phyloP scores from a whole-genome alignment of 2,888 invertebrate genomes.

The Baronia brevicornis region DNA sequence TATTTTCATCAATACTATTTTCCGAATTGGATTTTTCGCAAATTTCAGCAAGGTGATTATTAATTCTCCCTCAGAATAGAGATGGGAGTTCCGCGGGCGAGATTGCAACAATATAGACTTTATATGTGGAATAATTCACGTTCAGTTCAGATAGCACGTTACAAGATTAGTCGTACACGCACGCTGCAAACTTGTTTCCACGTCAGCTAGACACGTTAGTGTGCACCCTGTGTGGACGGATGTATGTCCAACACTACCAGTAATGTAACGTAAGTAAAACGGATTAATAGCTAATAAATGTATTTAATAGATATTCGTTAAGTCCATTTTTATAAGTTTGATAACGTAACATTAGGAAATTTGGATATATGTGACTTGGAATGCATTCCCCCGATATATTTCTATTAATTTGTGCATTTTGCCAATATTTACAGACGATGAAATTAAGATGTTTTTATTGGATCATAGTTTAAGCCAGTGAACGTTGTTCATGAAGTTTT shows the following conservation, averaged over 20 bases:
- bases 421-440: constrained; percentile 32
- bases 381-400: constrained; percentile 63
- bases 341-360: constrained; percentile 33
- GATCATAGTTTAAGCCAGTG: constrained; percentile 15
- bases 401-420: constrained; percentile 54
- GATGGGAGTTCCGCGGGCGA: too few species aligned
- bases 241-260: constrained; percentile 27
- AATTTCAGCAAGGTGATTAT: too few species aligned
- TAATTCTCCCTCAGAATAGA: too few species aligned
- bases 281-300: constrained; percentile 30
- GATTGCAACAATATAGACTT: too few species aligned
- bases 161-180: constrained; percentile 34
- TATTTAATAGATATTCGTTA: constrained; percentile 47
- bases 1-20: too few species aligned
- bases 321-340: constrained; percentile 60
- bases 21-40: too few species aligned
- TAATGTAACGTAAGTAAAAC: constrained; percentile 33
- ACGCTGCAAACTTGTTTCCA: constrained; percentile 38
- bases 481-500: constrained; percentile 19
- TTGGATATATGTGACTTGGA: constrained; percentile 39
- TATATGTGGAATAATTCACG: too few species aligned
- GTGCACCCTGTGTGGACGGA: constrained; percentile 30
- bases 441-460: too few species aligned
- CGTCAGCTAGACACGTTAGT: constrained; percentile 32
- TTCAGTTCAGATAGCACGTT: constrained; percentile 38